phyloP scores from a whole-genome alignment of 2,888 invertebrate genomes.

The Elmis aenea region DNA sequence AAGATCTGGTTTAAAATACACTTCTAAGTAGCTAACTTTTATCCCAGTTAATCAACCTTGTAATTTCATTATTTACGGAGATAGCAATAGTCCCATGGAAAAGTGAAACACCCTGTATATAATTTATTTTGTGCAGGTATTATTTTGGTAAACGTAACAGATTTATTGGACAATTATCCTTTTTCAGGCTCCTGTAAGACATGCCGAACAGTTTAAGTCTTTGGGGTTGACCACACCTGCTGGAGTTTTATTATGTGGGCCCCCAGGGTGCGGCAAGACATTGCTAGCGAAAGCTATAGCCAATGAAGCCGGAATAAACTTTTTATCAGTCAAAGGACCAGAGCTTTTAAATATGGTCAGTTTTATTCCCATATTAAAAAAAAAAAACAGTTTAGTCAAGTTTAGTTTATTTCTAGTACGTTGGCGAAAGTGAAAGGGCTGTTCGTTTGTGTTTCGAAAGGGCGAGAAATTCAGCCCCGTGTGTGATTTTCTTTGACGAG shows the following conservation, averaged over 20 bases:
- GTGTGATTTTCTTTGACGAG: constrained; percentile 99
- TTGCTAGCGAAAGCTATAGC: constrained; percentile 96
- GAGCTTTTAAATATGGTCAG: constrained; percentile 93
- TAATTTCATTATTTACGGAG: no score
- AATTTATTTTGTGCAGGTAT: no score
- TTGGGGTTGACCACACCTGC: constrained; percentile 78
- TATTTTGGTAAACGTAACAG: not conserved
- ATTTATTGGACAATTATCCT: constrained; percentile 1
- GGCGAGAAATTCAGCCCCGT: constrained; percentile 92
- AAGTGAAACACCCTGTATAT: no score
- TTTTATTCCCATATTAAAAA: no score
- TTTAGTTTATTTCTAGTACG: constrained; percentile 60
- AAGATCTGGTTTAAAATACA: no score
- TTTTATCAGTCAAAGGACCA: constrained; percentile 98
- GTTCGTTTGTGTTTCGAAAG: constrained; percentile 94
- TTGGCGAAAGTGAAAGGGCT: constrained; percentile 96
- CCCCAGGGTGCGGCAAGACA: constrained; percentile 96
- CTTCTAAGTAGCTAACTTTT: no score
- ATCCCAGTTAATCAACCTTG: no score
- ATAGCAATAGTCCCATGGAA: no score
- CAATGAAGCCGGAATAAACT: constrained; percentile 97
- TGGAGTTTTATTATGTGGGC: constrained; percentile 92
- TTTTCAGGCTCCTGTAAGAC: constrained; percentile 78
- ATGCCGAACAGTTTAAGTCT: constrained; percentile 71
- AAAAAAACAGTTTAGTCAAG: no score